phyloP scores from a whole-genome alignment of 1,140 invertebrate species.

The Globodera rostochiensis region DNA sequence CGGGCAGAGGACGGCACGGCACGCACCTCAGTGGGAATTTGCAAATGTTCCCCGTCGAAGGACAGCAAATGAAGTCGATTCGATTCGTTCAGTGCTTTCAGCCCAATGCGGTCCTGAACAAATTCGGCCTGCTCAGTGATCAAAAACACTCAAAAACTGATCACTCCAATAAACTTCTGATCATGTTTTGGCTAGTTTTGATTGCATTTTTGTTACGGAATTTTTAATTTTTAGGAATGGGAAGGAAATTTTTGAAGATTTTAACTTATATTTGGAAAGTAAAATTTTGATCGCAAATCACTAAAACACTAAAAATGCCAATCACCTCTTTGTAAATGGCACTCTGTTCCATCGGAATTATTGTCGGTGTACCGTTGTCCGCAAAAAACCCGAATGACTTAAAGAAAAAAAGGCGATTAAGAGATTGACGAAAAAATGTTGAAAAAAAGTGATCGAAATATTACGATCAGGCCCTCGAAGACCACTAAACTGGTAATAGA shows the following conservation, averaged over 20 bases:
- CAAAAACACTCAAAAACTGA: too few species aligned
- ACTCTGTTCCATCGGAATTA: slow-evolving; percentile 61
- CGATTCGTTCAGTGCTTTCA: slow-evolving; percentile 76
- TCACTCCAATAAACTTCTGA: slow-evolving; percentile 25
- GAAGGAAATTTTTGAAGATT: too few species aligned
- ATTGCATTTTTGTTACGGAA: too few species aligned
- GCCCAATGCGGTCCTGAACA: slow-evolving; percentile 77
- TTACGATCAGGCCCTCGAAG: too few species aligned
- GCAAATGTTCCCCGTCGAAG: slow-evolving; percentile 81
- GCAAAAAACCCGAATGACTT: slow-evolving; percentile 86
- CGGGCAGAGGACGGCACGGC: neutral
- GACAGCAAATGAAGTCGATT: slow-evolving; percentile 80
- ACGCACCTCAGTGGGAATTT: slow-evolving; percentile 73
- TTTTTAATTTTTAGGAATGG: too few species aligned
- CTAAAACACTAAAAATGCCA: neutral
- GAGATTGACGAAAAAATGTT: too few species aligned
- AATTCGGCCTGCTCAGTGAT: too few species aligned
- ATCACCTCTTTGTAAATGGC: slow-evolving; percentile 56
- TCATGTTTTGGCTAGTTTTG: neutral
- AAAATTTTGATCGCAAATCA: too few species aligned
- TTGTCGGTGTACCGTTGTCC: slow-evolving; percentile 69
- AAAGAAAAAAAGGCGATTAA: slow-evolving; percentile 2
- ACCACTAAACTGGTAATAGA: slow-evolving; percentile 17
- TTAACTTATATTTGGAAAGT: too few species aligned
- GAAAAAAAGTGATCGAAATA: too few species aligned